Evolutionary conservation across 2,113 vertebrate species (phyloP).

Genomic region (Notechis scutatus): DNA sequence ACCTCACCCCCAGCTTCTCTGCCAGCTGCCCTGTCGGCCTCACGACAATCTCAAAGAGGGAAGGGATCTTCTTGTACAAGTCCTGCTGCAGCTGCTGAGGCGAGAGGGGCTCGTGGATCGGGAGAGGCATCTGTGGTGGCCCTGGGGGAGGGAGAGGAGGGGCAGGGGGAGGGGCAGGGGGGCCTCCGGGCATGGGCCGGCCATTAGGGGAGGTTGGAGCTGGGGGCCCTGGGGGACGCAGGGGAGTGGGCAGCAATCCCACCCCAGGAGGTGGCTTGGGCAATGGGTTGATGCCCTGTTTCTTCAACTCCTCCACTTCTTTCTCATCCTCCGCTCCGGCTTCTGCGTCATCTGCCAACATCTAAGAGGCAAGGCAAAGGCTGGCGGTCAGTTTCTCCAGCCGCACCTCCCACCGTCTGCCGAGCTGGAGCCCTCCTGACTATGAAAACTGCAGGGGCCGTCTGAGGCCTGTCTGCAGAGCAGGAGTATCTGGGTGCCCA

Average conservation of each 20-base stretch:
- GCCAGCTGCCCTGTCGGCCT: slow-evolving; percentile 90
- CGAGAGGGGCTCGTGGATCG: slow-evolving; percentile 62
- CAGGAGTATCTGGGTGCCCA: too few relatives aligned
- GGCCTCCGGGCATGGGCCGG: slow-evolving; percentile 69
- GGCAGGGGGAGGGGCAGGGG: slow-evolving; percentile 64
- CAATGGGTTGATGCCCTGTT: slow-evolving; percentile 92
- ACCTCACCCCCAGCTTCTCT: slow-evolving; percentile 90
- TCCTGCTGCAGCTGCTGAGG: slow-evolving; percentile 69
- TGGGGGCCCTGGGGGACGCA: slow-evolving; percentile 81
- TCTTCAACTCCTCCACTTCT: slow-evolving; percentile 94
- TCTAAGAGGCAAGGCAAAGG: slow-evolving; percentile 61
- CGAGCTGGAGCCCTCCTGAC: background rate
- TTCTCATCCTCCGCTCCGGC: slow-evolving; percentile 93
- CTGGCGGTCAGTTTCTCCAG: too few relatives aligned
- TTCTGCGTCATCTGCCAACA: slow-evolving; percentile 90
- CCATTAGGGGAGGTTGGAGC: slow-evolving; percentile 72
- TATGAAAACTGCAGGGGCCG: background rate
- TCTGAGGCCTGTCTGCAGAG: background rate
- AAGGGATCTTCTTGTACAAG: slow-evolving; percentile 86
- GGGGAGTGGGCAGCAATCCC: slow-evolving; percentile 85
- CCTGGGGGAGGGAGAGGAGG: slow-evolving; percentile 72
- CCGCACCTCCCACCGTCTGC: background rate
- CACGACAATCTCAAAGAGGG: slow-evolving; percentile 92
- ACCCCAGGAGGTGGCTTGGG: slow-evolving; percentile 91
- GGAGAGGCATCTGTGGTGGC: slow-evolving; percentile 59